Evolutionary conservation across 2,888 invertebrate genomes (phyloP).

Genomic region (Limnephilus rhombicus): DNA sequence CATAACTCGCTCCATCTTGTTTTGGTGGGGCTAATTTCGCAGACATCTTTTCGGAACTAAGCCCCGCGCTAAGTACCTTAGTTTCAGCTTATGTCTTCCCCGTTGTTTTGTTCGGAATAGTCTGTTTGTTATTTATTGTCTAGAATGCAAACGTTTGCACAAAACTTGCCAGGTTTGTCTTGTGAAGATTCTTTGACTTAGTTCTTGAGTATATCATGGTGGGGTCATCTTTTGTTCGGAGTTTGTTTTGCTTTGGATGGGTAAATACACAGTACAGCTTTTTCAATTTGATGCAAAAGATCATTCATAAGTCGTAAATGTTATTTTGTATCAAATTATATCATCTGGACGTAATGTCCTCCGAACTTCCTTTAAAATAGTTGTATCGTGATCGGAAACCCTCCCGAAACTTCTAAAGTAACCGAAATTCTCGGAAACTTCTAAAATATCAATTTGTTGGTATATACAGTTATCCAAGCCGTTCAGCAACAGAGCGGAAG

Average conservation of each 20-base stretch:
- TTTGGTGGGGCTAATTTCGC: conserved; percentile 56
- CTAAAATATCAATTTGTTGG: neutral
- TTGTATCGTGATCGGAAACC: neutral
- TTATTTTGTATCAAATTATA: no score
- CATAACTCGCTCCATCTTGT: conserved; percentile 60
- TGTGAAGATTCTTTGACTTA: conserved; percentile 17
- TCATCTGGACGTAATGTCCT: no score
- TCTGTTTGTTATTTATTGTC: conserved; percentile 41
- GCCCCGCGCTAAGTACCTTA: conserved; percentile 55
- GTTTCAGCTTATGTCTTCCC: conserved; percentile 47
- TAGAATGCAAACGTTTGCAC: conserved; percentile 18
- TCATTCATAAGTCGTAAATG: no score
- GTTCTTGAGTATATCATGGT: conserved; percentile 18
- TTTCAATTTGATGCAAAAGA: neutral
- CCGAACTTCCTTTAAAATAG: neutral
- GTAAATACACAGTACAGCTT: neutral
- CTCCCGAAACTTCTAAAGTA: neutral
- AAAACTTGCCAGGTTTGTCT: conserved; percentile 31
- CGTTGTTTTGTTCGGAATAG: neutral
- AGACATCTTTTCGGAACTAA: conserved; percentile 58
- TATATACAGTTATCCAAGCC: no score
- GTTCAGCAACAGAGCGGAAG: no score
- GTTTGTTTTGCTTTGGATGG: neutral
- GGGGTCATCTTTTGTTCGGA: neutral
- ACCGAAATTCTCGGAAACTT: no score